Conservation (phyloP, 2,113 vertebrate species). For the Agapornis roseicollis region DNA sequence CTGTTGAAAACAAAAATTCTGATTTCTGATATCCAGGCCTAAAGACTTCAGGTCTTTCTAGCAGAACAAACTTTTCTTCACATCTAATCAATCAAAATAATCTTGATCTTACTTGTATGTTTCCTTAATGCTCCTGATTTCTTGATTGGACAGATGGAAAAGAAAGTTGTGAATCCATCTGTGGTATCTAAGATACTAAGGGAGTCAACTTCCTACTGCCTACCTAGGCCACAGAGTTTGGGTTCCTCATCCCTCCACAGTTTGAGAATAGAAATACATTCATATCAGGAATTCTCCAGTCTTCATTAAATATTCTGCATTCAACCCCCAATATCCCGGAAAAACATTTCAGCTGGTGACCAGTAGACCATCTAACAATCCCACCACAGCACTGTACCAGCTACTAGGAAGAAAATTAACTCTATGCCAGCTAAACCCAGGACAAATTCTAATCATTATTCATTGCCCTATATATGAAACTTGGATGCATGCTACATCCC, state of each 20-base stretch:
- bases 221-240: fast-evolving
- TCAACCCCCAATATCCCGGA: not conserved
- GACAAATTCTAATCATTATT: not conserved
- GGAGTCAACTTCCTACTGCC: not conserved
- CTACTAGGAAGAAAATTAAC: not conserved
- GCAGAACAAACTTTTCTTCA: not conserved
- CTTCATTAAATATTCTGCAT: fast-evolving
- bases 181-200: fast-evolving
- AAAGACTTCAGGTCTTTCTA: not conserved
- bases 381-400: not conserved
- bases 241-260: not conserved
- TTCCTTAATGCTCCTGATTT: not conserved
- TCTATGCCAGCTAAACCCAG: not conserved
- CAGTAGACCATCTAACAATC: not conserved
- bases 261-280: not conserved
- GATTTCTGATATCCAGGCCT: not conserved
- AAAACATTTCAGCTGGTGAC: not conserved
- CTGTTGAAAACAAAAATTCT: not conserved
- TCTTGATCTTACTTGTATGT: not conserved
- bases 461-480: not conserved
- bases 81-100: not conserved
- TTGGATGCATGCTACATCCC: not conserved
- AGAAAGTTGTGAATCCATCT: not conserved
- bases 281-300: not conserved
- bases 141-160: not conserved